These are phyloP conservation scores for Panagrolaimus sp. DNA, from an alignment of 1,140 invertebrate species.

Conservation along the genomic window DNA sequence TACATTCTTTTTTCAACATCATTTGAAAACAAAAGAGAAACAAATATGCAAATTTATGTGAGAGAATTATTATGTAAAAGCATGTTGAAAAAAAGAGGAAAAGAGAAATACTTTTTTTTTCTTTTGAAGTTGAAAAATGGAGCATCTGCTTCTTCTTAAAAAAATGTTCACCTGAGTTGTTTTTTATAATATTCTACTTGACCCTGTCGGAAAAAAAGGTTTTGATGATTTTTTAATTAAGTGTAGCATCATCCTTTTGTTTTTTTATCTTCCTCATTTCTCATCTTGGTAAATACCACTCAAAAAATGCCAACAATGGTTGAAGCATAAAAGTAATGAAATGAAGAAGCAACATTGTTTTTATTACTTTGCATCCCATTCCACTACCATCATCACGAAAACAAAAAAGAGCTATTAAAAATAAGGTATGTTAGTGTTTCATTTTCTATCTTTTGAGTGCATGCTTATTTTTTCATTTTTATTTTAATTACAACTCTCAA, in stretches of 20 bases:
- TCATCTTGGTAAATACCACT: not conserved
- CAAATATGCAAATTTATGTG: not conserved
- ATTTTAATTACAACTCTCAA: constrained; percentile 10
- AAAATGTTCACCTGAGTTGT: not conserved
- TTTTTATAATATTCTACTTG: not conserved
- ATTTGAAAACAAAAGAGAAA: not conserved
- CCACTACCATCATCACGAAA: too few relatives aligned
- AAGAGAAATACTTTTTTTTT: not conserved
- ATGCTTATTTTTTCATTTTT: not conserved
- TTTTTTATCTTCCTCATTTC: not conserved
- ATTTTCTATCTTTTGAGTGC: too few relatives aligned
- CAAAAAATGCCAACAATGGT: not conserved
- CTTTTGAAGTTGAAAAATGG: not conserved
- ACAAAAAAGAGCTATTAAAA: not conserved
- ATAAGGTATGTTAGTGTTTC: constrained; percentile 12
- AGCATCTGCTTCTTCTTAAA: not conserved
- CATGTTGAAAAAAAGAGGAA: not conserved
- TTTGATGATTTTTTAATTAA: not conserved
- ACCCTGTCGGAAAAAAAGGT: not conserved
- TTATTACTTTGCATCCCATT: not conserved
- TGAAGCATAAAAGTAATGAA: not conserved
- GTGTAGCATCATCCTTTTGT: not conserved
- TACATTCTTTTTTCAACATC: not conserved
- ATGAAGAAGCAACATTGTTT: not conserved
- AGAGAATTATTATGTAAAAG: too few relatives aligned